Percentiles rank a stretch among this genome's conserved stretches.
Conservation (phyloP, 1,140 invertebrate genomes). For the Heliconius congener region DNA sequence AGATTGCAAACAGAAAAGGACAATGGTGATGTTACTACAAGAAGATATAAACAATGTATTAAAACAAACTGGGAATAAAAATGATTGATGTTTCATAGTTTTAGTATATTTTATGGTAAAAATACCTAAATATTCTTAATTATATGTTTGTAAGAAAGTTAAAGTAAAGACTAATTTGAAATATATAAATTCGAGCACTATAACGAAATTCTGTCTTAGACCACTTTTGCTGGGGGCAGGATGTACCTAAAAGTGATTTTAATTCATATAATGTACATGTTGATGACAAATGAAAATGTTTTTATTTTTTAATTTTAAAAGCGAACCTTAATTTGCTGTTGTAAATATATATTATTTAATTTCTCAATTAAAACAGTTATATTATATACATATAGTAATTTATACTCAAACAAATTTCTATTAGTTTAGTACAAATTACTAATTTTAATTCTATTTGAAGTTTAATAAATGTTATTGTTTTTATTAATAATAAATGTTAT, state of each 20-base stretch:
- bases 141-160: too few relatives aligned
- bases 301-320: neutral
- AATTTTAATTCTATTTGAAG: neutral
- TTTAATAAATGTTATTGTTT: neutral
- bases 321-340: too few relatives aligned
- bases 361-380: too few relatives aligned
- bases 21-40: constrained; percentile 49
- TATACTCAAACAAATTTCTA: neutral
- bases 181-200: neutral
- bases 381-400: too few relatives aligned
- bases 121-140: too few relatives aligned
- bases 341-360: too few relatives aligned
- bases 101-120: neutral
- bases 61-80: neutral
- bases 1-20: constrained; percentile 49
- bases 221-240: neutral
- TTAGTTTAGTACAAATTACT: neutral
- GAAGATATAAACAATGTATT: constrained; percentile 48
- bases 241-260: neutral
- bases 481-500: neutral
- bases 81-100: neutral
- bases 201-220: neutral
- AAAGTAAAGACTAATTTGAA: neutral
- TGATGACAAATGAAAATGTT: too few relatives aligned
- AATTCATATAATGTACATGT: neutral